Evolutionary conservation across 37 sponge, comb jelly and placozoan genomes (phyloP).

Genomic region (Mnemiopsis leidyi): DNA sequence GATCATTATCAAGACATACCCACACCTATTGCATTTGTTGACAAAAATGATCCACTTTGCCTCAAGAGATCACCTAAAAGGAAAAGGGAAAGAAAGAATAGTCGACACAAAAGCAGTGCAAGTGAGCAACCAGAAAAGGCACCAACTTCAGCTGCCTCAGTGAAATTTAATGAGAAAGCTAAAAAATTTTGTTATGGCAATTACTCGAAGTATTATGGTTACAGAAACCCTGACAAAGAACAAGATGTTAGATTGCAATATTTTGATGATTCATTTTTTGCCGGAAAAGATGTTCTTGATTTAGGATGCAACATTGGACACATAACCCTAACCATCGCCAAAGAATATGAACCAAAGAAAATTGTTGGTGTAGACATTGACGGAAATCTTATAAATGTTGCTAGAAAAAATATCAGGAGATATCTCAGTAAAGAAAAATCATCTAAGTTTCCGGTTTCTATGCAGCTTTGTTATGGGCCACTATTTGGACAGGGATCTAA

Average conservation of each 20-base stretch:
- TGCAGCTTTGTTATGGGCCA: conserved; percentile 65
- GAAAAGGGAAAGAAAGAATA: conserved; percentile 40
- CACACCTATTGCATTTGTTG: conserved; percentile 47
- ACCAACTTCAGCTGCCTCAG: background rate
- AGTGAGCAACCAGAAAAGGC: background rate
- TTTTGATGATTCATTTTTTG: conserved; percentile 78
- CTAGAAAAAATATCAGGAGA: conserved; percentile 78
- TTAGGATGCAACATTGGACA: conserved; percentile 98
- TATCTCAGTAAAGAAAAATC: conserved; percentile 62
- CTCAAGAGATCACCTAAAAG: conserved; percentile 41
- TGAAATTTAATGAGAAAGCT: conserved; percentile 50
- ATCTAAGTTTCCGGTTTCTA: conserved; percentile 47
- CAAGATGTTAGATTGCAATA: conserved; percentile 74
- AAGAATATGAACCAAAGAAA: conserved; percentile 72
- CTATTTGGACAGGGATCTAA: conserved; percentile 42
- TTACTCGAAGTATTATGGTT: conserved; percentile 95
- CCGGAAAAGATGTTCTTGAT: conserved; percentile 85
- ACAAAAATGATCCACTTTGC: conserved; percentile 56
- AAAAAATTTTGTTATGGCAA: conserved; percentile 84
- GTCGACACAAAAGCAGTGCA: conserved; percentile 33
- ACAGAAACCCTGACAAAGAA: conserved; percentile 75
- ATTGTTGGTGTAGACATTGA: conserved; percentile 95
- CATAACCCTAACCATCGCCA: conserved; percentile 84
- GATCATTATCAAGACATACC: conserved; percentile 49
- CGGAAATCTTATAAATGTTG: conserved; percentile 75